Conservation (phyloP, 2,113 vertebrate species). For the Notarius quadriscutis region DNA sequence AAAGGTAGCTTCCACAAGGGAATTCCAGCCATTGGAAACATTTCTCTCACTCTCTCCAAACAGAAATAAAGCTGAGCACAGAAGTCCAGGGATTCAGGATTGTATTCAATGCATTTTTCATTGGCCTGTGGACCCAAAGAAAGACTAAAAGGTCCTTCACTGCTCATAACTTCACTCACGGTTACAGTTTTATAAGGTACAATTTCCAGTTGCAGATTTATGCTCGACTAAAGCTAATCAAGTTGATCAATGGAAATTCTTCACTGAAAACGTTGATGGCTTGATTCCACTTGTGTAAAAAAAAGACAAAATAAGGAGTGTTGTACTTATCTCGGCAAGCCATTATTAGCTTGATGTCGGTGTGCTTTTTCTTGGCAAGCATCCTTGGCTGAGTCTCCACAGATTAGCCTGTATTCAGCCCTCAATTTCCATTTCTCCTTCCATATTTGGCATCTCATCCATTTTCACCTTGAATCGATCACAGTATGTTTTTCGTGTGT, state of each 20-base stretch:
- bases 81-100: background rate
- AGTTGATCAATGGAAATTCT: constrained; percentile 18
- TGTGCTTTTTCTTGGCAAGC: constrained; percentile 8
- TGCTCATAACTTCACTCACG: background rate
- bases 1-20: background rate
- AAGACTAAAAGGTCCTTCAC: background rate
- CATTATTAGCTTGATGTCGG: constrained; percentile 11
- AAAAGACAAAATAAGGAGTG: background rate
- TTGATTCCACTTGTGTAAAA: background rate
- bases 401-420: constrained; percentile 28
- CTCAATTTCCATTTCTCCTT: constrained; percentile 16
- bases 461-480: constrained; percentile 46
- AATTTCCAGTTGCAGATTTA: background rate
- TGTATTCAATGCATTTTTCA: background rate
- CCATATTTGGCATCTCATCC: constrained; percentile 33
- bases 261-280: background rate
- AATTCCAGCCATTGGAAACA: background rate
- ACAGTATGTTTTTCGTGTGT: constrained; percentile 32
- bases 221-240: background rate
- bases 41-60: background rate
- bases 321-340: background rate
- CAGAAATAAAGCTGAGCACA: background rate
- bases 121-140: background rate
- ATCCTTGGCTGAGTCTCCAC: constrained; percentile 1
- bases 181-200: background rate